Base-by-base conservation (phyloP, 2,888 invertebrate genomes). In the Liopterus haemorrhoidalis region DNA sequence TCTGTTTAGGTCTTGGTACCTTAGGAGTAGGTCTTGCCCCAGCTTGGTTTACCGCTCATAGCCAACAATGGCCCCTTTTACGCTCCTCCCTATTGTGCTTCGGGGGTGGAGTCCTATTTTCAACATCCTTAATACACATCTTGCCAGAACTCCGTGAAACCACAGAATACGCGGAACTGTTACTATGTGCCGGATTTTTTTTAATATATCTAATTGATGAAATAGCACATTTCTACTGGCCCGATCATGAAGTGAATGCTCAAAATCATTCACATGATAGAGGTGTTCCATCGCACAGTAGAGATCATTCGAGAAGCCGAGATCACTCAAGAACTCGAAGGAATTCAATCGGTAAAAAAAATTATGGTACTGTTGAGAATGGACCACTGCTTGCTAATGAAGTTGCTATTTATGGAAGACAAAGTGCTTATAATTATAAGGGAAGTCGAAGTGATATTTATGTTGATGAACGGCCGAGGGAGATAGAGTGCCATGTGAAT, bases 41-140 rank as follows among this genome's bases (percentile, higher is more conserved):
- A 2, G 74, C 78, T 0, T 74, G 75, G 48, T 75, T 84, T 54
- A 74, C 80, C 1, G 71, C 75, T 27, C 68, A 71, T 4, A 71
- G 78, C 27, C 70, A 78, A 33, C 68, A 72, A 16, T 75, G 76
- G 59, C 82, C 82, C 1, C 62, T 85, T 2, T 57, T 79, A 2
- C 70, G 85, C 1, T 85, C 86, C 1, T 72, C 79, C 11, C 66
- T 85, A 5, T 70, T 89, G 1, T 88, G 86, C 59, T 86, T 85
- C 57, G 89, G 89, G 2, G 87, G 82, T 4, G 89, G 89, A 1
- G 83, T 89, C 15, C 71, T 89, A 3, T 66, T 89, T 3, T 79
- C 85, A 1, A 89, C 89, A 1, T 78, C 86, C 0, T 54, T 87
- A 21, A 72, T 85, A 12, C 89, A 89, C 65, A 85, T 89, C 72